Conservation (phyloP, 2,888 invertebrate genomes). For the Aphodius granarius region DNA sequence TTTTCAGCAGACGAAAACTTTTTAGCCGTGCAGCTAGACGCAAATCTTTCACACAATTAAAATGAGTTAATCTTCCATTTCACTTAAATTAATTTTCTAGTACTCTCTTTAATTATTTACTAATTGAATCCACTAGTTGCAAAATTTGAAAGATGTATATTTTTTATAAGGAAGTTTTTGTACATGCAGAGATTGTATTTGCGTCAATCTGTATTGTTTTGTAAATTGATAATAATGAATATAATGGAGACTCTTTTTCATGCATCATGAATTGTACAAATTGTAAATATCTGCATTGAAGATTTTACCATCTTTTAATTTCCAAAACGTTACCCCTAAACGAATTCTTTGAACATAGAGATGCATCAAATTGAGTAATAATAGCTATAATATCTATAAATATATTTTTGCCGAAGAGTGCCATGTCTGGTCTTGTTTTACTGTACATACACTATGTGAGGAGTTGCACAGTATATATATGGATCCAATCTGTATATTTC, state of each 20-base stretch:
- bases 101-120: too few species aligned
- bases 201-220: not conserved
- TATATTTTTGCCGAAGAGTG: conserved; percentile 27
- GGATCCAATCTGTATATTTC: not conserved
- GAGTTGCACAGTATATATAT: not conserved
- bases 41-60: not conserved
- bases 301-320: not conserved
- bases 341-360: conserved; percentile 19
- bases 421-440: conserved; percentile 22
- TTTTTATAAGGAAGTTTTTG: not conserved
- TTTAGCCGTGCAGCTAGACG: not conserved
- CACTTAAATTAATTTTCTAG: too few species aligned
- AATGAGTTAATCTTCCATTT: not conserved
- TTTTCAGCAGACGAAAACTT: not conserved
- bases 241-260: conserved; percentile 22
- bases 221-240: conserved; percentile 8
- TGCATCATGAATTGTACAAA: conserved; percentile 38
- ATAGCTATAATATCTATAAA: not conserved
- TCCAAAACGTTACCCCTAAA: conserved; percentile 1
- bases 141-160: not conserved
- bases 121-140: too few species aligned
- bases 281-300: conserved; percentile 33
- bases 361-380: conserved; percentile 13
- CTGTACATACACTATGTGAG: conserved; percentile 19
- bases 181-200: not conserved